phyloP scores from a whole-genome alignment of 1,140 invertebrate genomes.

The Lepeophtheirus salmonis region DNA sequence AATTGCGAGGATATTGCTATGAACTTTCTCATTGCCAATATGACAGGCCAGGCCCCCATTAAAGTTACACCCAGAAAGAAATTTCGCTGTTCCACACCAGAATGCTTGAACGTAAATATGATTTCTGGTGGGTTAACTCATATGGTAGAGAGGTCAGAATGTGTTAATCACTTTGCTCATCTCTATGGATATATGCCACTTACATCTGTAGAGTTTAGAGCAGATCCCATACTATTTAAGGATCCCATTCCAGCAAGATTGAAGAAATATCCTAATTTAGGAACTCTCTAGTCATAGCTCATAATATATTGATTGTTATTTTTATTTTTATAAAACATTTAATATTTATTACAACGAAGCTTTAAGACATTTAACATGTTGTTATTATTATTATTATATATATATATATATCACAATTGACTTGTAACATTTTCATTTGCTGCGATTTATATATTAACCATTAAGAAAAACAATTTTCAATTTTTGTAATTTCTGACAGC shows the following conservation, averaged over 20 bases:
- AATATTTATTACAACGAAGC: neutral
- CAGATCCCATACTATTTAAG: conserved; percentile 80
- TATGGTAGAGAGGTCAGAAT: conserved; percentile 79
- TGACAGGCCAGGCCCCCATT: conserved; percentile 79
- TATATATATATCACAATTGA: too few relatives aligned
- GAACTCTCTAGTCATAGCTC: conserved; percentile 55
- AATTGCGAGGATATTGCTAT: conserved; percentile 90
- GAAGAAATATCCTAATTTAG: conserved; percentile 75
- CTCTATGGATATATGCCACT: conserved; percentile 74
- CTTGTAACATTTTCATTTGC: too few relatives aligned
- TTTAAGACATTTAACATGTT: neutral
- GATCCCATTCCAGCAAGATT: conserved; percentile 68
- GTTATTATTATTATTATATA: too few relatives aligned
- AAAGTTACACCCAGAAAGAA: conserved; percentile 70
- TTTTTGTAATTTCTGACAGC: too few relatives aligned
- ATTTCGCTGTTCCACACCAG: conserved; percentile 88
- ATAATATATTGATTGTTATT: too few relatives aligned
- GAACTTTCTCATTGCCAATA: conserved; percentile 76
- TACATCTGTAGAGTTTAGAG: conserved; percentile 69
- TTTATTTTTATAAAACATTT: neutral
- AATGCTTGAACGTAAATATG: conserved; percentile 84
- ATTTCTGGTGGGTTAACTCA: conserved; percentile 69
- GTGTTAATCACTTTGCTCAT: conserved; percentile 64
- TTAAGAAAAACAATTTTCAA: too few relatives aligned
- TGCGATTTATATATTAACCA: too few relatives aligned